A percentile compares a stretch with the other conserved stretches of the same genome.
These are phyloP conservation scores for Lepidothrix coronata DNA, from an alignment of 2,113 vertebrate species.

Conservation along the genomic window DNA sequence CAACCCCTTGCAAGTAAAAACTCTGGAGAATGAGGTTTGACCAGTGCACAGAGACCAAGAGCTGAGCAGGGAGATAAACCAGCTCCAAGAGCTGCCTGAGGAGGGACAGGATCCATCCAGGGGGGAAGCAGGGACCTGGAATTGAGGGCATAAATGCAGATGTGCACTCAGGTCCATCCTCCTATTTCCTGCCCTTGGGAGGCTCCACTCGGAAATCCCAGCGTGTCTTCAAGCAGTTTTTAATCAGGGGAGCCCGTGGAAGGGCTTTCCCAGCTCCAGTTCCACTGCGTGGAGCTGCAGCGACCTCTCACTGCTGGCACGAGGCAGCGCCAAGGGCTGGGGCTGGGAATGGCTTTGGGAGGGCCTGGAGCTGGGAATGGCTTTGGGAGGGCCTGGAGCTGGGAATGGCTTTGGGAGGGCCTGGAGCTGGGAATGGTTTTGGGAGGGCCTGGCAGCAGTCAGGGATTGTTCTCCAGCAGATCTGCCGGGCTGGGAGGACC, in stretches of 20 bases:
- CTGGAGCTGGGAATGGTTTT: background rate
- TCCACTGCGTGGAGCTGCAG: background rate
- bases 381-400: background rate
- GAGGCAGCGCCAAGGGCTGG: background rate
- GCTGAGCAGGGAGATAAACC: background rate
- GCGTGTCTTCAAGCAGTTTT: background rate
- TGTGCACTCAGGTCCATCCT: background rate
- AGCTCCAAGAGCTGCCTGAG: background rate
- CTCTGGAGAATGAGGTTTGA: background rate
- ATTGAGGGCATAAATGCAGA: background rate
- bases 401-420: background rate
- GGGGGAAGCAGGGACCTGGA: background rate
- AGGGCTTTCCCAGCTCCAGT: background rate
- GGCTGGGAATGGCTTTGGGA: background rate
- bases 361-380: background rate
- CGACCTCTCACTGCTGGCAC: background rate
- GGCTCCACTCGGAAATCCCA: background rate
- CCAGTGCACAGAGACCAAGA: background rate
- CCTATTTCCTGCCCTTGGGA: background rate
- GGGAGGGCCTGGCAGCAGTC: background rate
- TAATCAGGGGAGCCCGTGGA: background rate
- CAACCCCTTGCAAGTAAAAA: background rate
- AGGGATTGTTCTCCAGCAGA: background rate
- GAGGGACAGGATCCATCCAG: background rate
- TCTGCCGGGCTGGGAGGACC: too few species aligned